Evolutionary conservation across 2,797 vertebrate species (phyloP).

Genomic region (Accipiter superciliosus): DNA sequence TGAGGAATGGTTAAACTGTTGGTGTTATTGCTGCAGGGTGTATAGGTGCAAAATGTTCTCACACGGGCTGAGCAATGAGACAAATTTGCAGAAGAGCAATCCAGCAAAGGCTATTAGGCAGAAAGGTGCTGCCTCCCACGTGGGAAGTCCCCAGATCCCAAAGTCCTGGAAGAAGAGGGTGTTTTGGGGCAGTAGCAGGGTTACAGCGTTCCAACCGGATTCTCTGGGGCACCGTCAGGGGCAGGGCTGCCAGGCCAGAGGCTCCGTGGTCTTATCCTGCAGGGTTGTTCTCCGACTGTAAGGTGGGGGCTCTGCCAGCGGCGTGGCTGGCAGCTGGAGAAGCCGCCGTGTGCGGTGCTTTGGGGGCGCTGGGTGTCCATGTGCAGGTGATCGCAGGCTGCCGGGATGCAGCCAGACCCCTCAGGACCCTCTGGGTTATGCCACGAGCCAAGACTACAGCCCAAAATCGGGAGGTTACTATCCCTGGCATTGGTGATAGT

Average conservation of each 20-base stretch:
- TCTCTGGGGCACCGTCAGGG: neutral
- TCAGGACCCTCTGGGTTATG: neutral
- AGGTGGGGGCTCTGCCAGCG: neutral
- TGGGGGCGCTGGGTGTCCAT: neutral
- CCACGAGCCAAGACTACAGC: neutral
- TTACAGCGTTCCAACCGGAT: neutral
- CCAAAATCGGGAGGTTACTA: neutral
- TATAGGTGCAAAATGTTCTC: neutral
- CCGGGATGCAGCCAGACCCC: neutral
- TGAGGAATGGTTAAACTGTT: neutral
- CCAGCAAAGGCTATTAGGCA: neutral
- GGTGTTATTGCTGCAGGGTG: neutral
- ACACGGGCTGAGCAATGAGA: neutral
- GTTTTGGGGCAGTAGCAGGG: neutral
- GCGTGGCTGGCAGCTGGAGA: neutral
- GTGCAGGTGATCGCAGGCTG: neutral
- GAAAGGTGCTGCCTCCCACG: neutral
- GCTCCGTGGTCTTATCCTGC: neutral
- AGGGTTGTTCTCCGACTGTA: neutral
- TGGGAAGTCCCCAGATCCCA: accelerated
- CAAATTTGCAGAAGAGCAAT: neutral
- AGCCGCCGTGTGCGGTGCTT: accelerated
- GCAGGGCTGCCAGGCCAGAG: neutral
- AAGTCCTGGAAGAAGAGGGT: neutral
- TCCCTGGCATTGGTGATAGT: neutral